Percentiles rank a stretch among this genome's conserved stretches.
Evolutionary conservation across 2,113 vertebrate genomes (phyloP).

Genomic region (Murina feae): DNA sequence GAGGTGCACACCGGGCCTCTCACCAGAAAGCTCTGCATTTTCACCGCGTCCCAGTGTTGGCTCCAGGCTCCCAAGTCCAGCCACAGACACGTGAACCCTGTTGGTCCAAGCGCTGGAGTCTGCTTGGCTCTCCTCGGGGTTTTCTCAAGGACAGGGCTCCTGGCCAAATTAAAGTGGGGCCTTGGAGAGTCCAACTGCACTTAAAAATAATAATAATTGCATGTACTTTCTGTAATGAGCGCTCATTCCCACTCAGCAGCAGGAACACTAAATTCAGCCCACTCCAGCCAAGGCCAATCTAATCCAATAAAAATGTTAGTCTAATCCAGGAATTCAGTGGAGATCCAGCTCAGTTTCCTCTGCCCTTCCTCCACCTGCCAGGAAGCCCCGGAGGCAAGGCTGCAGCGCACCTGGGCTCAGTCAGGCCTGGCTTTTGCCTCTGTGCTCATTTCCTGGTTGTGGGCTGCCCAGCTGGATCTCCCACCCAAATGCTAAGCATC

Average conservation of each 20-base stretch:
- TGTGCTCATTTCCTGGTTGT: fast-evolving
- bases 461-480: fast-evolving
- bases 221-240: constrained; percentile 65
- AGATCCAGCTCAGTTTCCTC: not conserved
- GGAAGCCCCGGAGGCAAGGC: not conserved
- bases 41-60: not conserved
- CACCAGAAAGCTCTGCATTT: fast-evolving
- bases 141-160: constrained; percentile 67
- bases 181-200: constrained; percentile 46
- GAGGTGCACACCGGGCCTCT: not conserved
- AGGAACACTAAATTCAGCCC: not conserved
- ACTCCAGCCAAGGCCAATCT: constrained; percentile 29
- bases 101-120: not conserved
- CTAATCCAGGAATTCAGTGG: constrained; percentile 21
- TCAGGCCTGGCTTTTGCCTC: not conserved
- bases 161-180: constrained; percentile 63
- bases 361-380: not conserved
- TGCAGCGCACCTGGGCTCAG: fast-evolving
- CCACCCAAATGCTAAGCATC: not conserved
- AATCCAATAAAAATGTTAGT: constrained; percentile 45
- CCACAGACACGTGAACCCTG: not conserved
- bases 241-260: constrained; percentile 50
- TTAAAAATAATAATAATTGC: constrained; percentile 62
- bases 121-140: constrained; percentile 49
- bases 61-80: not conserved